phyloP scores from a whole-genome alignment of 2,797 vertebrate genomes.

The Diceros bicornis region DNA sequence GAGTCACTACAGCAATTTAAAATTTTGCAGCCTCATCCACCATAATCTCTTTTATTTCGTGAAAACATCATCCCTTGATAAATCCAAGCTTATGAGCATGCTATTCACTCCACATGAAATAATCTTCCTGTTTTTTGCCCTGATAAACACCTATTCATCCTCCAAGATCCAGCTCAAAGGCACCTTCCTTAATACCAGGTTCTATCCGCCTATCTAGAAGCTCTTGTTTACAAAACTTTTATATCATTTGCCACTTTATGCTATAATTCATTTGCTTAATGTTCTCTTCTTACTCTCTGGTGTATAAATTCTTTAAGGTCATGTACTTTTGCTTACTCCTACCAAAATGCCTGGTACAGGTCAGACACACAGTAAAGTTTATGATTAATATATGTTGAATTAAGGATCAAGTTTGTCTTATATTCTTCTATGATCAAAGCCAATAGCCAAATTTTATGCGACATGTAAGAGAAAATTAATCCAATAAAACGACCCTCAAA shows the following conservation, averaged over 20 bases:
- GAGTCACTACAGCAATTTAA: background rate
- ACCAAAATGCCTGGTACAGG: background rate
- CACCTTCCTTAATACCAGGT: background rate
- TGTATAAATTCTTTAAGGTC: background rate
- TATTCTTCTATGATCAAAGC: background rate
- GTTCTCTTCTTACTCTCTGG: background rate
- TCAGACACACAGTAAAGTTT: background rate
- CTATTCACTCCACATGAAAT: background rate
- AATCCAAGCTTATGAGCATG: slow-evolving; percentile 17
- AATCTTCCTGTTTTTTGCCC: background rate
- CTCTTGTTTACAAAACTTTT: background rate
- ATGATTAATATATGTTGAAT: background rate
- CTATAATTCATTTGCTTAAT: background rate
- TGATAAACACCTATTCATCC: background rate
- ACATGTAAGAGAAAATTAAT: background rate
- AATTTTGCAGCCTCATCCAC: background rate
- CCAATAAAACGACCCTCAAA: slow-evolving; percentile 45
- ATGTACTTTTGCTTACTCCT: background rate
- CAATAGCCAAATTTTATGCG: background rate
- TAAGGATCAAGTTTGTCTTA: background rate
- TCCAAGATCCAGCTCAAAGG: background rate
- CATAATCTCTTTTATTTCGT: background rate
- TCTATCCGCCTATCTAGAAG: background rate
- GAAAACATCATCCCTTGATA: background rate
- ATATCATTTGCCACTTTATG: background rate